Evolutionary conservation across 1,140 invertebrate species (phyloP).

Genomic region (Frieseomelitta varia): DNA sequence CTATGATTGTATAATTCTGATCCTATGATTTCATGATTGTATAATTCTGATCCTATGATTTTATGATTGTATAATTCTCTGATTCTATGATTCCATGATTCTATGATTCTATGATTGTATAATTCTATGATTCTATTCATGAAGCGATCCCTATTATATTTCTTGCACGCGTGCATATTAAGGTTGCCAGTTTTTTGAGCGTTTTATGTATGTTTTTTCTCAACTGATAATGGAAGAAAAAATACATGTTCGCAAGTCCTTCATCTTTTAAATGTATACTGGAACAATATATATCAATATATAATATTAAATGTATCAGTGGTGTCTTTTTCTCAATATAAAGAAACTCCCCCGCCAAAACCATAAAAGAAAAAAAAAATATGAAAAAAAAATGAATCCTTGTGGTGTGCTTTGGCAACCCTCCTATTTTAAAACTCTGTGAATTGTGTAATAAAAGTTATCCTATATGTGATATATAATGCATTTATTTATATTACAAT

Average conservation of each 20-base stretch:
- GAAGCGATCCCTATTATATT: conserved; percentile 15
- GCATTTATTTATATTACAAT: conserved; percentile 73
- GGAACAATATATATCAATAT: conserved; percentile 4
- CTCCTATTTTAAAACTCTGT: conserved; percentile 55
- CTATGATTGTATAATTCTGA: no score
- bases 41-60: no score
- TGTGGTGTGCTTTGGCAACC: conserved; percentile 64
- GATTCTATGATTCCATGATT: no score
- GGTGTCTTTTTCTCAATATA: conserved; percentile 42
- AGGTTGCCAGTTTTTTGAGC: neutral
- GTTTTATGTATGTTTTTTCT: conserved; percentile 33
- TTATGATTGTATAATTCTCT: no score
- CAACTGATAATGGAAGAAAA: conserved; percentile 18
- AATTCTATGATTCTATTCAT: conserved; percentile 29
- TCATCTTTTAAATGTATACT: conserved; percentile 8
- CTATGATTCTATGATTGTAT: no score
- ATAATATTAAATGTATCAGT: conserved; percentile 5
- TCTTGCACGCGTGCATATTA: neutral
- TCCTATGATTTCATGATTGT: no score
- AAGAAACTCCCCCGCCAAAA: neutral
- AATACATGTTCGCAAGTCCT: conserved; percentile 7
- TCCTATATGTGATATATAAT: conserved; percentile 69
- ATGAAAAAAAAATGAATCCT: conserved; percentile 14
- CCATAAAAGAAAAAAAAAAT: conserved; percentile 12
- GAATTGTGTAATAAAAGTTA: conserved; percentile 65